These are phyloP conservation scores for Argyrosomus japonicus DNA, from an alignment of 2,113 vertebrate species.

Conservation along the genomic window DNA sequence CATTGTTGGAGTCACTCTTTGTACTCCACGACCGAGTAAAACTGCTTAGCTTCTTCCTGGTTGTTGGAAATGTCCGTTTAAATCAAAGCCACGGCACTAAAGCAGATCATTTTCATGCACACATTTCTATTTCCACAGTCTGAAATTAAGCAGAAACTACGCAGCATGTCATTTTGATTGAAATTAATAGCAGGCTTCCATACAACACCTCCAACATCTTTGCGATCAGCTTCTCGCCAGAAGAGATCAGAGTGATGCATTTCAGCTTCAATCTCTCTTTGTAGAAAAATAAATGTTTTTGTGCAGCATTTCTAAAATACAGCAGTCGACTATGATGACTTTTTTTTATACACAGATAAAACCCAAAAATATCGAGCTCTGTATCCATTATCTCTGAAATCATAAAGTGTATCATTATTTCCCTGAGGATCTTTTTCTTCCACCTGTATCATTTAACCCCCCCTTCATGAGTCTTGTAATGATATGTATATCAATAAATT, in stretches of 20 bases:
- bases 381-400: conserved; percentile 1
- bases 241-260: too few species aligned
- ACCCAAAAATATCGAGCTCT: background rate
- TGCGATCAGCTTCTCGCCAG: background rate
- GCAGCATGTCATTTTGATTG: background rate
- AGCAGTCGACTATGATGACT: too few species aligned
- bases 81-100: background rate
- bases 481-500: conserved; percentile 49
- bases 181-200: background rate
- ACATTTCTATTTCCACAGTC: background rate
- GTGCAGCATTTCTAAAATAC: background rate
- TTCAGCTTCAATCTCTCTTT: background rate
- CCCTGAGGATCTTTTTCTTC: conserved; percentile 13
- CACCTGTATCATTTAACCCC: conserved; percentile 26
- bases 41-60: too few species aligned
- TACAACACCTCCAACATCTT: background rate
- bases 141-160: background rate
- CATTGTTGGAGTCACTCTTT: background rate
- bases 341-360: too few species aligned
- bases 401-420: background rate
- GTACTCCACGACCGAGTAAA: background rate
- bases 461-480: conserved; percentile 17
- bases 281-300: background rate
- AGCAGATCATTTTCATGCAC: background rate
- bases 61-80: background rate